Percentiles rank a stretch among this genome's conserved stretches.
Evolutionary conservation across 2,888 invertebrate species (phyloP).

Genomic region (Polymixis flavicincta): DNA sequence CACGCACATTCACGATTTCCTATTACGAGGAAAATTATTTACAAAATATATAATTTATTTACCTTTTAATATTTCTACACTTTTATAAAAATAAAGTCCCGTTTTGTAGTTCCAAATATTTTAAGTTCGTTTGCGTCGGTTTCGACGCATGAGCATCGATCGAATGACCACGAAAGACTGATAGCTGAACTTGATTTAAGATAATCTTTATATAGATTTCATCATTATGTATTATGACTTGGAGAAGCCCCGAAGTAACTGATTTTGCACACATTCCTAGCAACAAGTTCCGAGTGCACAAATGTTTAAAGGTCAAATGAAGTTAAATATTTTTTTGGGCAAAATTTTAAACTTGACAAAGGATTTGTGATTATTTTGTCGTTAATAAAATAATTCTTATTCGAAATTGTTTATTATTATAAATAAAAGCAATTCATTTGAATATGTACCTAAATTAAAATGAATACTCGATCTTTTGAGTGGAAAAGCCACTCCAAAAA

Average conservation of each 20-base stretch:
- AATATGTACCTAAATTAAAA: no score
- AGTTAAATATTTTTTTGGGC: neutral
- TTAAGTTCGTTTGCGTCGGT: neutral
- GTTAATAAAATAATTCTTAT: no score
- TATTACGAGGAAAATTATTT: neutral
- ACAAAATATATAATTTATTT: constrained; percentile 6
- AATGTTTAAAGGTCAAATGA: neutral
- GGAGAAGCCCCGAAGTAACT: neutral
- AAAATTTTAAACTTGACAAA: neutral
- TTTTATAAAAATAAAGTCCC: neutral
- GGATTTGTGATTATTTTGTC: no score
- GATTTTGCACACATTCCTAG: constrained; percentile 16
- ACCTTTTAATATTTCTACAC: constrained; percentile 21
- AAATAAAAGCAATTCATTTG: neutral
- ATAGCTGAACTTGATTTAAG: constrained; percentile 23
- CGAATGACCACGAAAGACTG: constrained; percentile 54
- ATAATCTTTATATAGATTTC: constrained; percentile 30
- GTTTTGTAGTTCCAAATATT: neutral
- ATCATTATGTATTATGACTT: constrained; percentile 18
- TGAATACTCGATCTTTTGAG: neutral
- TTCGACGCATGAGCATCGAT: constrained; percentile 56
- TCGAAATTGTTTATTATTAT: no score
- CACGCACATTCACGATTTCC: constrained; percentile 13
- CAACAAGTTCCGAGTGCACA: constrained; percentile 3
- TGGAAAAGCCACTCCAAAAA: neutral